These are phyloP conservation scores for Oriolus oriolus DNA, from an alignment of 2,113 vertebrate species.

Conservation along the genomic window DNA sequence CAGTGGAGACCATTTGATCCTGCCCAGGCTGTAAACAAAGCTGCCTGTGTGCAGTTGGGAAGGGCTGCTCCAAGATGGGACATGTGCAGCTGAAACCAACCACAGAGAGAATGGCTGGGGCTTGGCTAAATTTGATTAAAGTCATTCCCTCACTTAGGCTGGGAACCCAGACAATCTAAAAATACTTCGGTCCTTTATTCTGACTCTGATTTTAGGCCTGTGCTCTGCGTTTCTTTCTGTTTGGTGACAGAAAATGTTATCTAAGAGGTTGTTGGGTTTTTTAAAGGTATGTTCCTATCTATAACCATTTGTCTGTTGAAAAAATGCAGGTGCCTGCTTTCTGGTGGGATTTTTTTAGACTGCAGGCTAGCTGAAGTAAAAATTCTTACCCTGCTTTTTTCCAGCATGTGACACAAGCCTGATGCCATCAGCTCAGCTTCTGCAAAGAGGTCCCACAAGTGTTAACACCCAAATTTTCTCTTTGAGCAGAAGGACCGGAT, in stretches of 20 bases:
- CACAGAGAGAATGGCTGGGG: constrained; percentile 13
- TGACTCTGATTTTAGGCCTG: constrained; percentile 7
- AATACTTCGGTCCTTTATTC: neutral
- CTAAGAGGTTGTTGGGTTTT: neutral
- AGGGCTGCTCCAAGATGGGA: constrained; percentile 12
- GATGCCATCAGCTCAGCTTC: neutral
- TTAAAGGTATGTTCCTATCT: neutral
- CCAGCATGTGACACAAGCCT: neutral
- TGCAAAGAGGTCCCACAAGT: neutral
- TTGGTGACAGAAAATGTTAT: neutral
- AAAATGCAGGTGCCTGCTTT: constrained; percentile 4
- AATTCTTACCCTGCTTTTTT: neutral
- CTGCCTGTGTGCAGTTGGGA: constrained; percentile 17
- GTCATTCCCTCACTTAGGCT: neutral
- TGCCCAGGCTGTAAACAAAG: neutral
- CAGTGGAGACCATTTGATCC: constrained; percentile 12
- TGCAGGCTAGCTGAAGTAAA: neutral
- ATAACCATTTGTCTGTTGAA: neutral
- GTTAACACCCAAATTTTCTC: neutral
- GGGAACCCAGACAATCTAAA: constrained; percentile 32
- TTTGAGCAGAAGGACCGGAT: neutral
- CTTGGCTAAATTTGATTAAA: constrained; percentile 20
- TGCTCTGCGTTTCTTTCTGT: neutral
- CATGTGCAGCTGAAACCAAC: constrained; percentile 10
- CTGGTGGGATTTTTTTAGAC: neutral